phyloP scores from a whole-genome alignment of 1,140 invertebrate species.

The Philotrypesis tridentata region DNA sequence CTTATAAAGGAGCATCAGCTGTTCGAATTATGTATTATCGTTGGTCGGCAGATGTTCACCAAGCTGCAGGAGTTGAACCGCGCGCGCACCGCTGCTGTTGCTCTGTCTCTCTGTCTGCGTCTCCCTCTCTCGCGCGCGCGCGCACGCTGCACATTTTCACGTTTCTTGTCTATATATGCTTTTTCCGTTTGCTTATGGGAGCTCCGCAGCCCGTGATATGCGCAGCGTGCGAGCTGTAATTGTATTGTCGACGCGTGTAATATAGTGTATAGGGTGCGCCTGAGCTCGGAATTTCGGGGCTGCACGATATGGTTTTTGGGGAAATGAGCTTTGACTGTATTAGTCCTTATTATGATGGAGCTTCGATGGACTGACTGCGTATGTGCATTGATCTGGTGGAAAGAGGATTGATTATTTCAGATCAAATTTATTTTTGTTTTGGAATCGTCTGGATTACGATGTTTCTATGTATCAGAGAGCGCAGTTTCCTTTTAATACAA shows the following conservation, averaged over 20 bases:
- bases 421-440: too few species aligned
- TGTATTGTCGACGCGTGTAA: neutral
- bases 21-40: constrained; percentile 72
- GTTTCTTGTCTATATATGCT: neutral
- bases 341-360: too few species aligned
- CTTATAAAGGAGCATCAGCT: constrained; percentile 68
- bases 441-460: too few species aligned
- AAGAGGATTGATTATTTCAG: too few species aligned
- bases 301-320: neutral
- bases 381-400: too few species aligned
- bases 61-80: constrained; percentile 59
- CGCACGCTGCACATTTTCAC: constrained; percentile 13
- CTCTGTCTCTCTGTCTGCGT: constrained; percentile 53
- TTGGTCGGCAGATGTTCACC: constrained; percentile 70
- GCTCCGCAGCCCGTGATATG: too few species aligned
- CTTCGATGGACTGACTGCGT: too few species aligned
- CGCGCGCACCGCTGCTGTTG: constrained; percentile 55
- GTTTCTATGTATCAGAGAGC: too few species aligned
- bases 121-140: constrained; percentile 52
- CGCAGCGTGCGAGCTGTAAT: neutral
- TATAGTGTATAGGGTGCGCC: too few species aligned
- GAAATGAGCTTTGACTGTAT: neutral
- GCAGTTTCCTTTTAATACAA: too few species aligned
- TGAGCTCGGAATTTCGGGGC: too few species aligned
- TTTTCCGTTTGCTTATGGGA: neutral